Base-by-base conservation (phyloP, 2,113 vertebrate genomes). In the Eretmochelys imbricata region DNA sequence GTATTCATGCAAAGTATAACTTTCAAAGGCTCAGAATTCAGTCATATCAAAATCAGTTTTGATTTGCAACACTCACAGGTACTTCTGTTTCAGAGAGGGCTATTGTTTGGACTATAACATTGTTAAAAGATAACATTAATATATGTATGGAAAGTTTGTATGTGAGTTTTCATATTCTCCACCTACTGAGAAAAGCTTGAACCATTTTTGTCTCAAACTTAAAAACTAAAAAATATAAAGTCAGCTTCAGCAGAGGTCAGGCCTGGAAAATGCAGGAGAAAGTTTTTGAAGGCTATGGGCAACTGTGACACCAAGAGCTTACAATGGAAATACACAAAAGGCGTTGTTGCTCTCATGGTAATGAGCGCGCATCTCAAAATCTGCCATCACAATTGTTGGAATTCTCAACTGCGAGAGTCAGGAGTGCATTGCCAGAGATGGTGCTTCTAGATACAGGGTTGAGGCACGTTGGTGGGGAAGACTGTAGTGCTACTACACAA, bases 301-400 rank as follows among this genome's bases (percentile, higher is more conserved):
- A 1, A 0, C 59, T 14, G 0, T 55, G 11, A 24, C 17, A 76
- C 6, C 14, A 1, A 31, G 57, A 50, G 1, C 24, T 50, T 0
- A 1, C 0, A 0, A n/a, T n/a, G 57, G 85, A n/a, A 91, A 20
- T 2, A 16, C n/a, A 82, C 0, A 0, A 3, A 4, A 14, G 65
- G 9, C 53, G 25, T 10, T 2, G 5, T 53, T 50, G 5, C 1
- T 3, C 1, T 5, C n/a, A 50, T 16, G 5, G 6, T 46, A 46
- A 24, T 76, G 75, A 46, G 75, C 46, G 48, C 54, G 11, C 20
- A 79, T 59, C 46, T 19, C 8, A 3, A 76, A 38, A 9, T 46
- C 1, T 12, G 1, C 2, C 49, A 24, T 55, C 16, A 35, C 42
- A 42, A 12, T 2, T 10, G 27, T 1, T 85, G 8, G 5, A 49